These are phyloP conservation scores for Botia kubotai DNA, from an alignment of 2,797 vertebrate genomes.

Conservation along the genomic window DNA sequence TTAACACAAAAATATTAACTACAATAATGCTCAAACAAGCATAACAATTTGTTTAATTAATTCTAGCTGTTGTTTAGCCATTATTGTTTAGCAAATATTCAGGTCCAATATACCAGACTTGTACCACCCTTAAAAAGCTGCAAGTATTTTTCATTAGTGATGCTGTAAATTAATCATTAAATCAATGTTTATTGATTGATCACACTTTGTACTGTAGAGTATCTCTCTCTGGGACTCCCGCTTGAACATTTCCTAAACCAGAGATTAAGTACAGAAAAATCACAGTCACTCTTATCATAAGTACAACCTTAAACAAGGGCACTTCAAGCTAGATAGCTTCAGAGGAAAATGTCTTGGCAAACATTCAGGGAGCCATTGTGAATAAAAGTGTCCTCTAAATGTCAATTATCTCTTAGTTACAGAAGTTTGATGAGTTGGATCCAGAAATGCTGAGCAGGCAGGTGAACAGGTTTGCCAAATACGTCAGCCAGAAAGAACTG, in stretches of 20 bases:
- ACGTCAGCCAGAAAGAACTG: conserved; percentile 83
- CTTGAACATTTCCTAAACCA: not conserved
- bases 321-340: not conserved
- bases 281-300: not conserved
- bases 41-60: no score
- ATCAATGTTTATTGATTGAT: no score
- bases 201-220: no score
- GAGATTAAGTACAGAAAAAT: not conserved
- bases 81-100: no score
- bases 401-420: conserved; percentile 18
- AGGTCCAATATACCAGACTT: no score
- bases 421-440: conserved; percentile 79
- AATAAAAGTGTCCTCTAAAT: conserved; percentile 22
- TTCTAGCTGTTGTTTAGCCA: no score
- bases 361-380: not conserved
- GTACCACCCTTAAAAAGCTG: no score
- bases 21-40: no score
- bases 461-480: conserved; percentile 82
- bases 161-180: no score
- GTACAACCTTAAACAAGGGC: not conserved
- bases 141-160: no score
- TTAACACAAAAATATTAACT: no score
- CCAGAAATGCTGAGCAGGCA: conserved; percentile 78
- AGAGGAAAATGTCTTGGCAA: not conserved
- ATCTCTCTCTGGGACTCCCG: no score